Evolutionary conservation across 2,888 invertebrate species (phyloP).

Genomic region (Luffia ferchaultella): DNA sequence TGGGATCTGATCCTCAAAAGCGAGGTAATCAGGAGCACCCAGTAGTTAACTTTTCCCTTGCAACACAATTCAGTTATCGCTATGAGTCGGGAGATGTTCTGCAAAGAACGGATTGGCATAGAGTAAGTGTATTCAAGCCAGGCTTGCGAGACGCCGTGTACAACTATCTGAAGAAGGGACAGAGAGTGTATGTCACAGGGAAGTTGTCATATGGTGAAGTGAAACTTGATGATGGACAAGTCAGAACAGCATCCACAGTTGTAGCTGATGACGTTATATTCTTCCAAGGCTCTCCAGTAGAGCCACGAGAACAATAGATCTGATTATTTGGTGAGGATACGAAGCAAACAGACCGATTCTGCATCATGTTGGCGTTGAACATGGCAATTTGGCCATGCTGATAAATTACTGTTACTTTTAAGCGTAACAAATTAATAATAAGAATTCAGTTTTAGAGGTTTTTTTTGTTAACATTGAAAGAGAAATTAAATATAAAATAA

Average conservation of each 20-base stretch:
- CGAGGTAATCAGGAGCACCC: conserved; percentile 85
- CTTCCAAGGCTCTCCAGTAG: conserved; percentile 54
- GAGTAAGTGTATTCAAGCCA: conserved; percentile 87
- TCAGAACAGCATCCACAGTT: conserved; percentile 77
- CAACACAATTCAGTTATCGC: conserved; percentile 88
- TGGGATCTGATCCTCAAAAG: conserved; percentile 88
- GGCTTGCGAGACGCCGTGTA: conserved; percentile 80
- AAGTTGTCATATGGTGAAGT: conserved; percentile 86
- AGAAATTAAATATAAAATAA: too few relatives aligned
- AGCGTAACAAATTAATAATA: too few relatives aligned
- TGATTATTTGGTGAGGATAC: background rate
- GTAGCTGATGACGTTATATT: conserved; percentile 90
- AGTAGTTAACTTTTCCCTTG: conserved; percentile 87
- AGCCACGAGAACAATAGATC: background rate
- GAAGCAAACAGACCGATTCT: too few relatives aligned
- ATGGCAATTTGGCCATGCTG: too few relatives aligned
- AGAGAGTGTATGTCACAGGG: conserved; percentile 83
- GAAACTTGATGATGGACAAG: conserved; percentile 77
- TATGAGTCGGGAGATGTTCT: conserved; percentile 80
- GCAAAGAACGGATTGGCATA: conserved; percentile 93
- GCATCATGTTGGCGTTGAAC: too few relatives aligned
- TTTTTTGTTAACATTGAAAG: too few relatives aligned
- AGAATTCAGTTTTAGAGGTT: too few relatives aligned
- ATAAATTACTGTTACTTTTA: too few relatives aligned
- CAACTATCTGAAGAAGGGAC: conserved; percentile 85